A percentile compares a stretch with the other conserved stretches of the same genome.
These are phyloP conservation scores for Hartigia nigra DNA, from an alignment of 2,888 invertebrate genomes.

Conservation along the genomic window DNA sequence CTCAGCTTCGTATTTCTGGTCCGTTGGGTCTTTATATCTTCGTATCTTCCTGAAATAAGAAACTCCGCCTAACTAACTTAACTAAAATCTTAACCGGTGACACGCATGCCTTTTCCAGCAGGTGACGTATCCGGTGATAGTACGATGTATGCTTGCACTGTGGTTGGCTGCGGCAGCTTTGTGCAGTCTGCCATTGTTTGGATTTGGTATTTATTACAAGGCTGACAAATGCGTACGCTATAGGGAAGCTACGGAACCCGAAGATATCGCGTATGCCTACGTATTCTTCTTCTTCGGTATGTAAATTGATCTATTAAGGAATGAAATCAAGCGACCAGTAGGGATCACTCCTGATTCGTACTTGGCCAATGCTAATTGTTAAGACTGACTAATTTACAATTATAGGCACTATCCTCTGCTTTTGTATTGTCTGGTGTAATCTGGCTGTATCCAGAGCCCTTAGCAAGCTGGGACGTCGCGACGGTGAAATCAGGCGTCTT, in stretches of 20 bases:
- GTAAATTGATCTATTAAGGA: constrained; percentile 39
- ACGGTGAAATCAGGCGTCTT: constrained; percentile 54
- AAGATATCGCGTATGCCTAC: constrained; percentile 80
- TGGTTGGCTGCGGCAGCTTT: constrained; percentile 78
- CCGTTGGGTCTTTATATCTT: background rate
- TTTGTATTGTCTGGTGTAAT: constrained; percentile 85
- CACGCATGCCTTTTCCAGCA: constrained; percentile 70
- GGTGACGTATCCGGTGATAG: constrained; percentile 82
- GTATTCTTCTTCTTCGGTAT: constrained; percentile 82
- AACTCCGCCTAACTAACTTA: background rate
- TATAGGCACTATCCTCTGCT: constrained; percentile 77
- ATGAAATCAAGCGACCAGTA: background rate
- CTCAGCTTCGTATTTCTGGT: background rate
- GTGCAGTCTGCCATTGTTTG: constrained; percentile 81
- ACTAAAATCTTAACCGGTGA: background rate
- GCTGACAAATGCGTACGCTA: constrained; percentile 75
- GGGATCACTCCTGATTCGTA: background rate
- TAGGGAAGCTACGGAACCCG: constrained; percentile 73
- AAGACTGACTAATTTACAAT: background rate
- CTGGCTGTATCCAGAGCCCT: constrained; percentile 83
- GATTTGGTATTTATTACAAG: constrained; percentile 65
- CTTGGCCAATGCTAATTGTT: background rate
- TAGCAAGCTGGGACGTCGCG: constrained; percentile 68
- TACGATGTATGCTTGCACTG: constrained; percentile 75
- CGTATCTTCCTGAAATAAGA: background rate